phyloP scores from a whole-genome alignment of 2,113 vertebrate species.

The Cervus canadensis region DNA sequence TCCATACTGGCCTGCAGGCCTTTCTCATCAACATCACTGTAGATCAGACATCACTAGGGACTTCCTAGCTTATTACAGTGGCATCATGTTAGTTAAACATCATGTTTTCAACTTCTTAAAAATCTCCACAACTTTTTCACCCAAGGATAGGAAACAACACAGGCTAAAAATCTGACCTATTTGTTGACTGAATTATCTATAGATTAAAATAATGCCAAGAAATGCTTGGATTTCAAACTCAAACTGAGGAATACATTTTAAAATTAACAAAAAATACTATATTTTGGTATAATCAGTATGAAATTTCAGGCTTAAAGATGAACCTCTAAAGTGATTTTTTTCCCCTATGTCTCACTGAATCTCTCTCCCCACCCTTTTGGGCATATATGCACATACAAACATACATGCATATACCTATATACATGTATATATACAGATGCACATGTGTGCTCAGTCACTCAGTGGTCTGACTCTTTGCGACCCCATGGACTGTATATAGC shows the following conservation, averaged over 20 bases:
- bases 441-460: no score
- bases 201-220: background rate
- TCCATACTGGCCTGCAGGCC: background rate
- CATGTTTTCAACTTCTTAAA: background rate
- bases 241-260: background rate
- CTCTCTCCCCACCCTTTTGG: no score
- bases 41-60: background rate
- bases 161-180: background rate
- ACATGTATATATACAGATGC: background rate
- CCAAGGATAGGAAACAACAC: background rate
- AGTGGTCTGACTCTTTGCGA: background rate
- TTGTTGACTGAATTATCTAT: background rate
- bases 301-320: background rate
- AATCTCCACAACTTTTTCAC: background rate
- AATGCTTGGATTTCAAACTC: background rate
- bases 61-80: slow-evolving; percentile 8
- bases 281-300: background rate
- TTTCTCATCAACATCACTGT: background rate
- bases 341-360: background rate
- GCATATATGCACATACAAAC: background rate
- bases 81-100: background rate
- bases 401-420: background rate
- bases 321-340: background rate
- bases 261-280: background rate
- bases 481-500: background rate